phyloP scores from a whole-genome alignment of 1,140 invertebrate species.

The Ectropis grisescens region DNA sequence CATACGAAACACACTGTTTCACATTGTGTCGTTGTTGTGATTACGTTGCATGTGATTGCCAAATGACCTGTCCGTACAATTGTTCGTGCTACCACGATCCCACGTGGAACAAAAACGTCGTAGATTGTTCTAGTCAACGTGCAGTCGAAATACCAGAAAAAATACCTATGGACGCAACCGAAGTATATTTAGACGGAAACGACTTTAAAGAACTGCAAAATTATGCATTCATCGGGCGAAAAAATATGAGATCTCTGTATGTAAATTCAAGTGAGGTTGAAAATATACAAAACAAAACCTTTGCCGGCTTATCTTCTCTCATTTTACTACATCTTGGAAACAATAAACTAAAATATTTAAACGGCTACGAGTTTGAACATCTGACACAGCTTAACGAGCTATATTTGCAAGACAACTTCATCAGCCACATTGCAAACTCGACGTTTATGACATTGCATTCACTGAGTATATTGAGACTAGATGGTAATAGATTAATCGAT shows the following conservation, averaged over 20 bases:
- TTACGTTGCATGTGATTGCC: constrained; percentile 94
- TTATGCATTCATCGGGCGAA: constrained; percentile 92
- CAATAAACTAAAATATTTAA: constrained; percentile 83
- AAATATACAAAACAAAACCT: constrained; percentile 91
- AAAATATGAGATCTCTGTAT: constrained; percentile 88
- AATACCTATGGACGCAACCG: constrained; percentile 94
- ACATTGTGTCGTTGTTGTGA: constrained; percentile 94
- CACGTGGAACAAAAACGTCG: constrained; percentile 92
- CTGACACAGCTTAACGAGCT: constrained; percentile 84
- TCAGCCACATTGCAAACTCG: constrained; percentile 81
- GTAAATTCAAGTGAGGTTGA: constrained; percentile 89
- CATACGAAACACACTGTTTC: constrained; percentile 93
- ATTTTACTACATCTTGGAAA: constrained; percentile 88
- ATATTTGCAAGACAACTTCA: constrained; percentile 89
- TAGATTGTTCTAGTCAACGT: constrained; percentile 86
- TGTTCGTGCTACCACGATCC: constrained; percentile 94
- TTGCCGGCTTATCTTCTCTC: constrained; percentile 88
- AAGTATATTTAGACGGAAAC: constrained; percentile 93
- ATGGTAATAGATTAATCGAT: constrained; percentile 85
- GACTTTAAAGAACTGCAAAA: constrained; percentile 86
- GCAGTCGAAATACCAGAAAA: constrained; percentile 82
- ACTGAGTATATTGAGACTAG: constrained; percentile 83
- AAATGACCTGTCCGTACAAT: constrained; percentile 93
- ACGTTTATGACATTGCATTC: constrained; percentile 83
- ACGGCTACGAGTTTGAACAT: constrained; percentile 92